Evolutionary conservation across 2,888 invertebrate species (phyloP).

Genomic region (Eudasyphora cyanicolor): DNA sequence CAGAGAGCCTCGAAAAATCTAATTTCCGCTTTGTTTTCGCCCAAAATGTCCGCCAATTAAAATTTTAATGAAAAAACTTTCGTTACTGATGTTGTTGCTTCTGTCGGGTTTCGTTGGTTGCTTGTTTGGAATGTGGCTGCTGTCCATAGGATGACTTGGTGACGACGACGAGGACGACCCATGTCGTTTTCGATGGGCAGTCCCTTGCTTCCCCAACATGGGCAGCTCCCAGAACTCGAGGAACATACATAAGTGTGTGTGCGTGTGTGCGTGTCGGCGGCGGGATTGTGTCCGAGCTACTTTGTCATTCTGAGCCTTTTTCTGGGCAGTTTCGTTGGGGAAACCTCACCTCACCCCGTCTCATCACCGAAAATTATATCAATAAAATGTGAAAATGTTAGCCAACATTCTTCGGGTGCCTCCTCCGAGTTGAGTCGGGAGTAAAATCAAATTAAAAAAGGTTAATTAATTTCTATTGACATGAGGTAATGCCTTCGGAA

Average conservation of each 20-base stretch:
- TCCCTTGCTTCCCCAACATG: background rate
- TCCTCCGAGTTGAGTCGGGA: slow-evolving; percentile 20
- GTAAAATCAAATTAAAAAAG: slow-evolving; percentile 66
- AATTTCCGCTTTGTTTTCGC: slow-evolving; percentile 64
- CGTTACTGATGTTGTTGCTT: slow-evolving; percentile 36
- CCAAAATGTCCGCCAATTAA: slow-evolving; percentile 68
- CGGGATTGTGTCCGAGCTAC: slow-evolving; percentile 27
- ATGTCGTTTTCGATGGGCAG: slow-evolving; percentile 31
- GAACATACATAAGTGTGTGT: slow-evolving; percentile 14
- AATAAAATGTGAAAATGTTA: slow-evolving; percentile 63
- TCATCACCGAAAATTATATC: slow-evolving; percentile 36
- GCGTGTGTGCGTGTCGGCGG: background rate
- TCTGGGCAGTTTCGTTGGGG: background rate
- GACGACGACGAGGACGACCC: slow-evolving; percentile 49
- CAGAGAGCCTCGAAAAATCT: slow-evolving; percentile 51
- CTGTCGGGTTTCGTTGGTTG: slow-evolving; percentile 12
- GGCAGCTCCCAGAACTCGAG: background rate
- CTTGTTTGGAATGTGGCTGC: background rate
- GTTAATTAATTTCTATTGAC: slow-evolving; percentile 67
- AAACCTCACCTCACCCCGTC: background rate
- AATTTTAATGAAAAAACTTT: slow-evolving; percentile 70
- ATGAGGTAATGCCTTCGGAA: slow-evolving; percentile 63
- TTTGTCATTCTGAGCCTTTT: slow-evolving; percentile 34
- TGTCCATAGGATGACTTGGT: slow-evolving; percentile 32
- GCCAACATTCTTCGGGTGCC: slow-evolving; percentile 54